Evolutionary conservation across 2,888 invertebrate genomes (phyloP), one percentile per base, ranked within the genome.

Genomic region (Eristalis tenax): DNA sequence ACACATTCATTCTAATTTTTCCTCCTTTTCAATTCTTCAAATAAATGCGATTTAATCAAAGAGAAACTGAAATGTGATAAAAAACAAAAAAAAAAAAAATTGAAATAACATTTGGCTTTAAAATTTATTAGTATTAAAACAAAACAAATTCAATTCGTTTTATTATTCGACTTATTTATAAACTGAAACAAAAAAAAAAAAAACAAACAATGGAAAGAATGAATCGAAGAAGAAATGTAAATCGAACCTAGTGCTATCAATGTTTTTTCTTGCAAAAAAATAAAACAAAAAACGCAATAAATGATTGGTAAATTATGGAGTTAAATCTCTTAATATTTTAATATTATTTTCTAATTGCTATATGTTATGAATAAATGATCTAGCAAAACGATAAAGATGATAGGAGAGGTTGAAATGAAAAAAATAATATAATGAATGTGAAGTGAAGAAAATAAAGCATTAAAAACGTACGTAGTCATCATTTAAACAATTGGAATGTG

Each of bases 401-500:
- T n/a, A n/a, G 18, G 32, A 22, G 38, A 68, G 38, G 13, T 57
- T 63, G n/a, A 64, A 40, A 68, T 57, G 32, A 57, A 64, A 35
- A 71, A 26, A 26, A 26, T 40, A 70, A 64, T 66, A 10, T 68
- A 76, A 83, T 50, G 50, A n/a, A 50, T n/a, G 50, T 50, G 50
- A 68, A 64, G 75, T 11, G 23, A 50, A 66, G 28, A 76, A 73
- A 80, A 65, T 40, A 80, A 82, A 79, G 78, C 84, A 89, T 83
- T 80, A 87, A 75, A 88, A 80, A 78, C 89, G 89, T 90, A 90
- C 89, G 89, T 89, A 90, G 90, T 89, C 90, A 91, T 84, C 88
- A 89, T 81, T 87, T 88, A 91, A 89, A 91, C 89, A 92, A 93
- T 92, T 92, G 92, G 92, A 92, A 92, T 92, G 92, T 92, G 92